A percentile compares a stretch with the other conserved stretches of the same genome.
These are phyloP conservation scores for Sipha maydis DNA, from an alignment of 2,888 invertebrate species.

Conservation along the genomic window DNA sequence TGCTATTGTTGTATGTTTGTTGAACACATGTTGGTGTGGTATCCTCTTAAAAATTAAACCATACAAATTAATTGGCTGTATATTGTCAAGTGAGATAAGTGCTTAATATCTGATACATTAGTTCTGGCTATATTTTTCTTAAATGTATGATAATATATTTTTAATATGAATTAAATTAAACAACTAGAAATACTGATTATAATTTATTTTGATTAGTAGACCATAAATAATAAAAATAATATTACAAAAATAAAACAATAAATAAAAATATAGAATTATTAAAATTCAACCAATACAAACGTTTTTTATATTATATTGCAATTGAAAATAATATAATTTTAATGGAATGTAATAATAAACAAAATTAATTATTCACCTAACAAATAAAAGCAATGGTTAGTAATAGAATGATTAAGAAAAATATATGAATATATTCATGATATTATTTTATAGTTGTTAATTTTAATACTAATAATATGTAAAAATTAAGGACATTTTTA, in stretches of 20 bases:
- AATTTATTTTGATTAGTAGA: slow-evolving; percentile 59
- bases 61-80: too few relatives aligned
- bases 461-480: slow-evolving; percentile 36
- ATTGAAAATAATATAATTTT: not conserved
- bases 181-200: slow-evolving; percentile 18
- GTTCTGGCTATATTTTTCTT: too few relatives aligned
- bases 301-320: not conserved
- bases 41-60: too few relatives aligned
- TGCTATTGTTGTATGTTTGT: too few relatives aligned
- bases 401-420: slow-evolving; percentile 11
- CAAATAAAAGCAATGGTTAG: slow-evolving; percentile 31
- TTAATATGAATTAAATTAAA: not conserved
- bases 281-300: slow-evolving; percentile 8
- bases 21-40: too few relatives aligned
- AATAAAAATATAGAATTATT: slow-evolving; percentile 25
- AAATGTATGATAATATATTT: not conserved
- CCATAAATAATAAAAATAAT: slow-evolving; percentile 34
- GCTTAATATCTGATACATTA: too few relatives aligned
- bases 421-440: not conserved
- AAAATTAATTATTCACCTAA: slow-evolving; percentile 15
- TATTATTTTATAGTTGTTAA: not conserved
- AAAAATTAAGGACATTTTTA: not conserved
- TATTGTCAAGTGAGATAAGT: too few relatives aligned
- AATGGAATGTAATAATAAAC: slow-evolving; percentile 44
- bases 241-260: slow-evolving; percentile 45